Percentiles rank a stretch among this genome's conserved stretches.
These are phyloP conservation scores for Allolobophora icterica DNA, from an alignment of 2,888 invertebrate species.

Conservation along the genomic window DNA sequence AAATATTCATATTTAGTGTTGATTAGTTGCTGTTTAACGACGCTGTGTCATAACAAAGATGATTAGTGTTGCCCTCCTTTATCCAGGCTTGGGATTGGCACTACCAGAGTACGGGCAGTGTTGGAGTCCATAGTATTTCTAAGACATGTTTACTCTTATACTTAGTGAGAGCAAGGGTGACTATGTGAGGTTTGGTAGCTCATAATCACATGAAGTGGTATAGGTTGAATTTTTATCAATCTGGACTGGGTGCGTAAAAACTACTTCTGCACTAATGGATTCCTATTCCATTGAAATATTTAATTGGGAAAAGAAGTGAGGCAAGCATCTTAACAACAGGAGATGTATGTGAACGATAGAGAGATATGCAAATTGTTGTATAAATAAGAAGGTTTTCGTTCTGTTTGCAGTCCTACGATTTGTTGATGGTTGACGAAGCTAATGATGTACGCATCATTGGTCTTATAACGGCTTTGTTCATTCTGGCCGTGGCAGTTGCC, in stretches of 20 bases:
- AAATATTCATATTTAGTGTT: too few relatives aligned
- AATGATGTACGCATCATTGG: conserved; percentile 87
- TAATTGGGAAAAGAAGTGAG: neutral
- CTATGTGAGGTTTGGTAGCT: too few relatives aligned
- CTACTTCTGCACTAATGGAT: neutral
- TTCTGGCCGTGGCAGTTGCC: conserved; percentile 85
- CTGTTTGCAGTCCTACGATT: conserved; percentile 66
- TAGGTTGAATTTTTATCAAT: neutral
- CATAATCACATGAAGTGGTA: too few relatives aligned
- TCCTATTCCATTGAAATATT: neutral
- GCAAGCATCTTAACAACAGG: neutral
- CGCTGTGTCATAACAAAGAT: too few relatives aligned
- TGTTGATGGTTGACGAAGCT: conserved; percentile 78
- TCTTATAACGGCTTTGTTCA: conserved; percentile 72
- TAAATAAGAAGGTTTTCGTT: neutral
- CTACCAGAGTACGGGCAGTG: too few relatives aligned
- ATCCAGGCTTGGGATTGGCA: too few relatives aligned
- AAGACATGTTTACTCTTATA: too few relatives aligned
- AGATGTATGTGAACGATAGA: neutral
- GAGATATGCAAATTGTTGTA: neutral
- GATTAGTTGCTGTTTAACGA: too few relatives aligned
- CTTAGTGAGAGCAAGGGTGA: too few relatives aligned
- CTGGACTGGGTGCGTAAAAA: neutral
- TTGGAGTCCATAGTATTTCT: too few relatives aligned
- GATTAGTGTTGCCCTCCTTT: too few relatives aligned